Conservation (phyloP, 1,140 invertebrate species). For the Helicoverpa armigera region DNA sequence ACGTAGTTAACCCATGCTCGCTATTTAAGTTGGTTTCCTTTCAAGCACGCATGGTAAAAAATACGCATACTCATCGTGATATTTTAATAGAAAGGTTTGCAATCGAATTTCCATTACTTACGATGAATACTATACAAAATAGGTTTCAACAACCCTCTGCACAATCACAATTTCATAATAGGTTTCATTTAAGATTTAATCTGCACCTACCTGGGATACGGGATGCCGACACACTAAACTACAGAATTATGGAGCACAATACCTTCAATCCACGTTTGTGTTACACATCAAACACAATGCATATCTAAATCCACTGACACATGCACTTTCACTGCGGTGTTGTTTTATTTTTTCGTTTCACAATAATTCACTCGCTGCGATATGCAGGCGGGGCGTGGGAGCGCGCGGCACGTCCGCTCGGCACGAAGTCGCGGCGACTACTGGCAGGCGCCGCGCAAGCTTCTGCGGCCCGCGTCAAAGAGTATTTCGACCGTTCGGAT, state of each 20-base stretch:
- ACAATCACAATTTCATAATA: conserved; percentile 29
- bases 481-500: conserved; percentile 63
- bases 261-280: conserved; percentile 54
- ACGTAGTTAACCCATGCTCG: conserved; percentile 46
- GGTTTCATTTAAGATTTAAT: conserved; percentile 39
- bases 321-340: conserved; percentile 70
- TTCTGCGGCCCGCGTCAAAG: conserved; percentile 68
- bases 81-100: conserved; percentile 34
- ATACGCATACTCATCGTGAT: conserved; percentile 50
- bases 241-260: conserved; percentile 37
- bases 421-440: conserved; percentile 69
- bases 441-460: conserved; percentile 77
- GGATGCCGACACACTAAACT: conserved; percentile 42
- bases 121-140: conserved; percentile 14
- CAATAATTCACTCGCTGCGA: conserved; percentile 62
- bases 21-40: conserved; percentile 51
- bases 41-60: conserved; percentile 42
- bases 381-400: conserved; percentile 24
- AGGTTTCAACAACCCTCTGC: conserved; percentile 26
- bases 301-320: conserved; percentile 71
- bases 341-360: conserved; percentile 66
- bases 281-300: conserved; percentile 68
- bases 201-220: conserved; percentile 43
- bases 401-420: conserved; percentile 60
- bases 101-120: conserved; percentile 44